Evolutionary conservation across 2,888 invertebrate genomes (phyloP).

Genomic region (Eupithecia tripunctaria): DNA sequence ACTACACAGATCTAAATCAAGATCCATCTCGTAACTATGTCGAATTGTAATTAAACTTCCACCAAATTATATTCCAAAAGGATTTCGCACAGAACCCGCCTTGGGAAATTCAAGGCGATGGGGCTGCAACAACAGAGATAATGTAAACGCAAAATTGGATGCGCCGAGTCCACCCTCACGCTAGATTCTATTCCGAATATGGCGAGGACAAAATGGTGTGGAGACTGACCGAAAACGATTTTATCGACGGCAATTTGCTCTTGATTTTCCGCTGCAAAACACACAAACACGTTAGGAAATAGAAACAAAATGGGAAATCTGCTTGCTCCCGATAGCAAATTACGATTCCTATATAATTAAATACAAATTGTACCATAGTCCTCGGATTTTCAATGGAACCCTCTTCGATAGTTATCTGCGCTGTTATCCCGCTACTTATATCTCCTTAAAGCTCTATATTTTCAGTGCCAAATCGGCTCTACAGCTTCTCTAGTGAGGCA

Average conservation of each 20-base stretch:
- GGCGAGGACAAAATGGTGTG: conserved; percentile 32
- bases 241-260: conserved; percentile 17
- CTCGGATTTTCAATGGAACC: not conserved
- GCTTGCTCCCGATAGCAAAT: not conserved
- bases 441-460: not conserved
- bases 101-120: conserved; percentile 60
- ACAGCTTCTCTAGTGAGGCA: conserved; percentile 18
- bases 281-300: not conserved
- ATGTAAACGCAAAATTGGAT: conserved; percentile 66
- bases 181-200: conserved; percentile 52
- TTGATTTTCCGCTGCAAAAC: conserved; percentile 8
- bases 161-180: conserved; percentile 50
- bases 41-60: conserved; percentile 50
- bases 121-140: conserved; percentile 69
- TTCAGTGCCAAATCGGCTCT: conserved; percentile 16
- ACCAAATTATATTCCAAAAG: conserved; percentile 52
- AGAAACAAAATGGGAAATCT: conserved; percentile 10
- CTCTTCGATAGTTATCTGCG: not conserved
- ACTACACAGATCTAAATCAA: conserved; percentile 25
- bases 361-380: not conserved
- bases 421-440: not conserved
- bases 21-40: conserved; percentile 32
- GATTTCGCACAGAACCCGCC: conserved; percentile 54
- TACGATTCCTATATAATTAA: not conserved
- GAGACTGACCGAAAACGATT: conserved; percentile 22